Conservation (phyloP, 2,888 invertebrate genomes). For the Hypomecis punctinalis region DNA sequence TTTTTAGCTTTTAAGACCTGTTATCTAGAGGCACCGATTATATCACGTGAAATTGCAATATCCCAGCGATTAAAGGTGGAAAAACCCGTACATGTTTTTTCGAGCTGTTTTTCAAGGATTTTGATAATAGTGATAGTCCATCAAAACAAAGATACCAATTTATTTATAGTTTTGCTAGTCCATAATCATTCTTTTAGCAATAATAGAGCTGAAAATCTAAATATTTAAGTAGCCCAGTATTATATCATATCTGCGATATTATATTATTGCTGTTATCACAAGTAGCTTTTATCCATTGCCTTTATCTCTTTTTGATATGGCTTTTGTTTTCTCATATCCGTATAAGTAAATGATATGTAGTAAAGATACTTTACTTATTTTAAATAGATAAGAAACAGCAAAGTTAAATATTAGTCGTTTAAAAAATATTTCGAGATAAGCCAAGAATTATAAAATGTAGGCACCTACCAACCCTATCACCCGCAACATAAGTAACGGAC, state of each 20-base stretch:
- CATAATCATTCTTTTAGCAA: neutral
- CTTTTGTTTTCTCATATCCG: conserved; percentile 2
- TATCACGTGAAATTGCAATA: conserved; percentile 39
- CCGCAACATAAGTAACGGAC: too few relatives aligned
- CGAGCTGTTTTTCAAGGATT: neutral
- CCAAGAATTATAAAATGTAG: too few relatives aligned
- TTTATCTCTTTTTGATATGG: neutral
- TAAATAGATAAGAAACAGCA: neutral
- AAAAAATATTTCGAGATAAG: too few relatives aligned
- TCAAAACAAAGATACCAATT: neutral
- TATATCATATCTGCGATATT: neutral
- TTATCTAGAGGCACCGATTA: neutral
- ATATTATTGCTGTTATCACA: conserved; percentile 8
- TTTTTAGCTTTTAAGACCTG: too few relatives aligned
- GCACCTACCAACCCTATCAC: too few relatives aligned
- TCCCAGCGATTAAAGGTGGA: neutral
- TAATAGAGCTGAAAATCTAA: conserved; percentile 1
- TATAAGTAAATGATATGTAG: neutral
- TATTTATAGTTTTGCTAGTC: neutral
- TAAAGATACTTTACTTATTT: neutral
- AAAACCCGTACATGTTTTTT: neutral
- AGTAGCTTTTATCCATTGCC: neutral
- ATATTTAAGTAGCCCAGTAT: neutral
- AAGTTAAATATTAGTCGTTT: too few relatives aligned
- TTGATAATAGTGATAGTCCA: neutral